Evolutionary conservation across 2,113 vertebrate genomes (phyloP), one percentile per base, ranked within the genome.

Genomic region (Puma concolor): DNA sequence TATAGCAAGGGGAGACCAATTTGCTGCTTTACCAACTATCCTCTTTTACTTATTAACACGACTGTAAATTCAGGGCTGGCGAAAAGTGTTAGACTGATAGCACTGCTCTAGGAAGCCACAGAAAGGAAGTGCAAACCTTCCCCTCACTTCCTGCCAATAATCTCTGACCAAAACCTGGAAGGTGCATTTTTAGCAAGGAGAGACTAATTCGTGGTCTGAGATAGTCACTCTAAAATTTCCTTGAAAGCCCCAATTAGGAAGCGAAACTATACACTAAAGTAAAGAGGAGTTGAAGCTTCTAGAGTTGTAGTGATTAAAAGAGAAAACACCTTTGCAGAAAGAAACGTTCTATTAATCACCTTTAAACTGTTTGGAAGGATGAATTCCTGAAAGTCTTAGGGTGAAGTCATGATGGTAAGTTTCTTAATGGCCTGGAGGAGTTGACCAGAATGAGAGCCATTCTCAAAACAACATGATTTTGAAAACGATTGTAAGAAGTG

Each of bases 41-140:
- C 21, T 94, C 36, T 96, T 96, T 94, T 82, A 94, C 87, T 97
- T 98, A 94, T 94, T 95, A 96, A 97, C 97, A 96, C 96, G 80
- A 80, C 84, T 96, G 29, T 97, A 94, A 97, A 94, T 96, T 80
- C 69, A 92, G 83, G 84, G 54, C 74, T 94, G 29, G 50, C 88
- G 29, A 77, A 79, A 94, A 88, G 69, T 86, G 71, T 92, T 84
- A 96, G 69, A 94, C 80, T 96, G 96, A 96, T 97, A 88, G 60
- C 60, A 38, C 15, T 76, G 84, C 64, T 96, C 36, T 95, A 88
- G 76, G 71, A 98, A 98, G 88, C 92, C 87, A 69, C 94, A 85
- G 63, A 96, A 96, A 82, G 92, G 84, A 98, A 97, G 60, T 85
- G 11, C 66, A 98, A 96, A 77, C 63, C 60, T 72, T 93, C 21